phyloP scores from a whole-genome alignment of 1,140 invertebrate genomes.

The Mesaphorura yosii region DNA sequence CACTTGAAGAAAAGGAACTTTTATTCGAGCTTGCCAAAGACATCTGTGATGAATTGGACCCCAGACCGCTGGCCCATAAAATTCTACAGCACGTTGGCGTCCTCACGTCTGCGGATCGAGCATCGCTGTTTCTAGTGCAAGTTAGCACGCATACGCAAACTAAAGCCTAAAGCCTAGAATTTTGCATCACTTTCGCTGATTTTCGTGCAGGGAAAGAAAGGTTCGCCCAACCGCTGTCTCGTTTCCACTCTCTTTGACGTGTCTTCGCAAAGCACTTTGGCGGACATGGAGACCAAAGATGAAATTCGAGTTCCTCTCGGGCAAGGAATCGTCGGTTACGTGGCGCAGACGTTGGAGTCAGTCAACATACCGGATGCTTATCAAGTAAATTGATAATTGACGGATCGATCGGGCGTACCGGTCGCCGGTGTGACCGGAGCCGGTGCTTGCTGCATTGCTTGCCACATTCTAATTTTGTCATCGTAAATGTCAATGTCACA shows the following conservation, averaged over 20 bases:
- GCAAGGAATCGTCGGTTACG: conserved; percentile 80
- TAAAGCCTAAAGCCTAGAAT: no score
- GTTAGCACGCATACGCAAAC: no score
- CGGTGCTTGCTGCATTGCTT: no score
- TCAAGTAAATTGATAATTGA: conserved; percentile 48
- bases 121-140: conserved; percentile 84
- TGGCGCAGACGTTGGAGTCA: conserved; percentile 79
- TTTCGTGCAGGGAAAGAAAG: conserved; percentile 32
- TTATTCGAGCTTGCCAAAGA: conserved; percentile 92
- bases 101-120: conserved; percentile 78
- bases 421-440: no score
- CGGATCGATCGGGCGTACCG: no score
- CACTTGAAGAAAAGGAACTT: conserved; percentile 83
- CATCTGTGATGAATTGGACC: conserved; percentile 90
- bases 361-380: conserved; percentile 94
- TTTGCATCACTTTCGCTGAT: neutral
- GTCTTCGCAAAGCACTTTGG: conserved; percentile 71
- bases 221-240: conserved; percentile 46
- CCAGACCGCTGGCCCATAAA: conserved; percentile 85
- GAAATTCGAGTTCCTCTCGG: conserved; percentile 81
- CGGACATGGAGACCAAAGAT: conserved; percentile 81
- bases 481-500: conserved; percentile 35
- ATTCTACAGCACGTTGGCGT: conserved; percentile 91
- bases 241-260: conserved; percentile 92
- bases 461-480: neutral